Evolutionary conservation across 2,113 vertebrate species (phyloP).

Genomic region (Fregata magnificens): DNA sequence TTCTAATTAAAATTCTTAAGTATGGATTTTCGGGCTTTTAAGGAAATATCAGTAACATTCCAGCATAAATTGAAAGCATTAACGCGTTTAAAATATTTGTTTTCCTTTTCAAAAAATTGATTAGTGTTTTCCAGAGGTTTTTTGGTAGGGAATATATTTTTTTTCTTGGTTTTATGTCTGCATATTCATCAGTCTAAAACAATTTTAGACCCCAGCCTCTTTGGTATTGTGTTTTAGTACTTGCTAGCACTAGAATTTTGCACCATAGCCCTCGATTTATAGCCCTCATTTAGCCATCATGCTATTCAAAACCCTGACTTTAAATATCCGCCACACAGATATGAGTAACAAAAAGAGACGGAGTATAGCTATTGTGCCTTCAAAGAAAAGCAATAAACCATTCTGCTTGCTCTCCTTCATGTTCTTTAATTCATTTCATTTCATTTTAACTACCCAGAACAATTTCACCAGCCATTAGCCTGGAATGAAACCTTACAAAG

Average conservation of each 20-base stretch:
- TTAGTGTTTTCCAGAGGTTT: neutral
- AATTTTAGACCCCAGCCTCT: conserved; percentile 34
- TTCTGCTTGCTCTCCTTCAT: conserved; percentile 73
- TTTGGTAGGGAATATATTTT: neutral
- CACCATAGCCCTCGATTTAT: conserved; percentile 67
- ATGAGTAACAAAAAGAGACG: conserved; percentile 73
- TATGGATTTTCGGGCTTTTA: neutral
- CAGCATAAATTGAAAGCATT: neutral
- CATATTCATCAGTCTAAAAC: conserved; percentile 69
- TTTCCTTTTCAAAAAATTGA: neutral
- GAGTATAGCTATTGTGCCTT: conserved; percentile 72
- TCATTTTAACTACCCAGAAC: conserved; percentile 83
- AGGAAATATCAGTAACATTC: neutral
- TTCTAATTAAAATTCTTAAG: neutral
- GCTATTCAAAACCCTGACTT: conserved; percentile 67
- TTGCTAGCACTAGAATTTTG: conserved; percentile 54
- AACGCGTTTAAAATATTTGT: neutral
- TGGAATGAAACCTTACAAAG: conserved; percentile 76
- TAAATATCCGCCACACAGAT: conserved; percentile 71
- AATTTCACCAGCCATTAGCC: conserved; percentile 81
- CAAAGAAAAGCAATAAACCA: conserved; percentile 79
- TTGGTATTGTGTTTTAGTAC: conserved; percentile 51
- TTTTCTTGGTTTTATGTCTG: conserved; percentile 16
- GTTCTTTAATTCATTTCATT: conserved; percentile 83
- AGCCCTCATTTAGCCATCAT: conserved; percentile 61